Base-by-base conservation (phyloP, 35 echinoderm and acorn worm genomes). In the Lytechinus variegatus region DNA sequence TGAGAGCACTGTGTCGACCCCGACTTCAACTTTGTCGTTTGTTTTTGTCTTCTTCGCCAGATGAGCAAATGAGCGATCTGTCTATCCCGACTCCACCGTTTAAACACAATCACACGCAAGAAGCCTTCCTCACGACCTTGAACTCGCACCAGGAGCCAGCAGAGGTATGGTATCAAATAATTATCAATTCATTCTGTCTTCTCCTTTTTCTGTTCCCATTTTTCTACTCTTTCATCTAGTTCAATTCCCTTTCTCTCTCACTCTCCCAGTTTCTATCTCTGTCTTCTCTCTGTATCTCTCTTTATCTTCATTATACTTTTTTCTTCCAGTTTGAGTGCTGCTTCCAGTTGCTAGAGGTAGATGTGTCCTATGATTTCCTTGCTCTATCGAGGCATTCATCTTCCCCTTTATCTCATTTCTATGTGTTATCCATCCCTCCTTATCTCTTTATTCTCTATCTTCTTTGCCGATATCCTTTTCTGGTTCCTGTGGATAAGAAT, bases 1-100 rank as follows among this genome's bases (percentile, higher is more conserved):
- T 79, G 66, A 79, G 66, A n/a, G 19, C n/a, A 24, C 24, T 79
- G 19, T 79, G 19, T 7, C 4, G 66, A 79, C 6, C 19, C 24
- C 66, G 2, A 24, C 66, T n/a, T 79, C 66, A 79, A 79, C 66
- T 79, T 4, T 79, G 14, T 79, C 5, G 66, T 79, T 79, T 79
- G 19, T 79, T 79, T 54, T 90, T 52, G 1, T 90, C 88, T 90
- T 90, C 88, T 16, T 90, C 5, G 10, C 88, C 92, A 93, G 92
- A 93, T 93, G 92, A 93, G 54, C 92, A 93, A 93, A 93, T 93
- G 92, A 93, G 14, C 52, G 55, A 93, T 57, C 92, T 93, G 54
- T 93, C 92, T 5, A 93, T 93, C 52, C 92, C 92, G 9, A 55
- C 92, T 10, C 92, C 92, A 93, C 54, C 92, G 53, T 93, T 93